phyloP scores from a whole-genome alignment of 1,140 invertebrate species.

The Antheraea mylitta region DNA sequence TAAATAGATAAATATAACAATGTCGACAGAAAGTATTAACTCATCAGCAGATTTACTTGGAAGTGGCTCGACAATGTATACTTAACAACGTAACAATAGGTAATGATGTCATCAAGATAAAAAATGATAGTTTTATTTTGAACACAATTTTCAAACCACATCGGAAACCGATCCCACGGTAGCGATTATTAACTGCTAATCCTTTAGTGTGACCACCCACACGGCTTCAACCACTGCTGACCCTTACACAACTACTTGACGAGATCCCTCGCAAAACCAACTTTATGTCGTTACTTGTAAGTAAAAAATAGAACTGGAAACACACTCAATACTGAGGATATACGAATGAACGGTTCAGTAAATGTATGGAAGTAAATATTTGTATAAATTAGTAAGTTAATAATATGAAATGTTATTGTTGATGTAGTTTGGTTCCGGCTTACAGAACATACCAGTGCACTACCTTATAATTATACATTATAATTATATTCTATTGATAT shows the following conservation, averaged over 20 bases:
- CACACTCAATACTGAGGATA: constrained; percentile 23
- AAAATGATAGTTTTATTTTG: neutral
- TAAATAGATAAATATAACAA: neutral
- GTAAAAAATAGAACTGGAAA: neutral
- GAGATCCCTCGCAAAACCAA: neutral
- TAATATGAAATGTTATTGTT: neutral
- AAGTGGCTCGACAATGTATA: neutral
- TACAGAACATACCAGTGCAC: neutral
- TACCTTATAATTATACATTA: neutral
- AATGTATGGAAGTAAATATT: constrained; percentile 21
- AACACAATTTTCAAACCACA: neutral
- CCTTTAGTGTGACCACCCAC: constrained; percentile 41
- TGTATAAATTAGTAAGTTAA: neutral
- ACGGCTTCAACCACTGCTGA: neutral
- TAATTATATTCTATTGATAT: neutral
- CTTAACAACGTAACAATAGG: neutral
- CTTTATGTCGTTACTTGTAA: neutral
- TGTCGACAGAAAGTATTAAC: neutral
- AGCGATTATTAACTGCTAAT: constrained; percentile 28
- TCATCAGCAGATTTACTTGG: neutral
- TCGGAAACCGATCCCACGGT: constrained; percentile 17
- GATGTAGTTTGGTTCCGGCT: neutral
- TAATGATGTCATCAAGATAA: neutral
- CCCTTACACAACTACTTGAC: neutral
- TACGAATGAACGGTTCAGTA: constrained; percentile 34